Base-by-base conservation (phyloP, 2,888 invertebrate genomes). In the Macrophya annulata region DNA sequence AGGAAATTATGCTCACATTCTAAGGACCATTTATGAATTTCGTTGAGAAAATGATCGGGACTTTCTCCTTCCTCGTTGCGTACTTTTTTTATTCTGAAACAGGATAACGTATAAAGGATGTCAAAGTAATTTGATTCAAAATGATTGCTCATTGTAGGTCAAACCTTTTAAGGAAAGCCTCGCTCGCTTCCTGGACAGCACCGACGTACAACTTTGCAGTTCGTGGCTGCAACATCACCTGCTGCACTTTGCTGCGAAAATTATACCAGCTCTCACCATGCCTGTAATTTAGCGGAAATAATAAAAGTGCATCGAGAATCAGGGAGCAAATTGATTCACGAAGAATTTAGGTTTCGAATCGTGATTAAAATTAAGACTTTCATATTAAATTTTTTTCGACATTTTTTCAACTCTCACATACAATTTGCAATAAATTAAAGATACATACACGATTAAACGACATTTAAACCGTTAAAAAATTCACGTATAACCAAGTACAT, bases 261-360 rank as follows among this genome's bases (percentile, higher is more conserved):
- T 96, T 95, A 90, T 97, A 96, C 98, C 98, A 98, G 15, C 96
- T 96, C 87, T 97, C 96, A 1, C 97, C 98, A 90, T 98, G 97
- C 0, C 98, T 98, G 62, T 62, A 62, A 62, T 62, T 62, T 62
- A 12, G 4, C 55, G 55, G 8, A 55, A 55, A 55, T 55, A 55
- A 55, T 2, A 55, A n/a, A 6, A 1, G 55, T 55, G 55, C 17
- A 55, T 1, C 55, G n/a, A 55, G 55, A 55, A 55, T n/a, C 55
- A 8, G 31, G 31, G 31, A 31, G 55, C 55, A 1, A 8, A n/a
- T 5, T n/a, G 8, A 55, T 55, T 55, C 8, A 62, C 12, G 1
- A 10, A 12, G 12, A 62, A 62, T 62, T 62, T 62, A 55, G 55
- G 55, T 17, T 51, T 51, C 5, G 51, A 51, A 17, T 51, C 55